phyloP scores from a whole-genome alignment of 1,140 invertebrate genomes.

The Popillia japonica region DNA sequence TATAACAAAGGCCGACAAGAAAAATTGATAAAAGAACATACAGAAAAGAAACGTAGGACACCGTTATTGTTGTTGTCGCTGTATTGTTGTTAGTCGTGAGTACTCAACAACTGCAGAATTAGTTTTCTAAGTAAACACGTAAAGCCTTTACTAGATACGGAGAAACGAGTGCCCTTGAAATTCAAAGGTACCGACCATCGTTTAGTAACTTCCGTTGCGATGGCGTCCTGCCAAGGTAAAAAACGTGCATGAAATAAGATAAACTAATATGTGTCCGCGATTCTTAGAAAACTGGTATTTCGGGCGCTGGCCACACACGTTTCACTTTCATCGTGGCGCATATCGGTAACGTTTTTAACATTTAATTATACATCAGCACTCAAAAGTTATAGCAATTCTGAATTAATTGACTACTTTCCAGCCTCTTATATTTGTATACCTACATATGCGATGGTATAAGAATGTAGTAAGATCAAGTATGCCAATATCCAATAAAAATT shows the following conservation, averaged over 20 bases:
- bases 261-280: constrained; percentile 31
- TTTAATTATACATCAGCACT: not conserved
- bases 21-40: not conserved
- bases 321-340: constrained; percentile 15
- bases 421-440: too few species aligned
- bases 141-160: constrained; percentile 8
- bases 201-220: constrained; percentile 26
- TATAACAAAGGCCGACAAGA: not conserved
- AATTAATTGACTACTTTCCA: too few species aligned
- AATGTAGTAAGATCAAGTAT: too few species aligned
- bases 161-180: constrained; percentile 24
- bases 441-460: too few species aligned
- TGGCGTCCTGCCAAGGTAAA: constrained; percentile 29
- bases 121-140: constrained; percentile 23
- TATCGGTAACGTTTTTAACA: not conserved
- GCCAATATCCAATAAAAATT: too few species aligned
- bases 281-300: constrained; percentile 35
- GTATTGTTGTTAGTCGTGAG: not conserved
- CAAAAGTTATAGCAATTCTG: not conserved
- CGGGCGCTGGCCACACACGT: constrained; percentile 24
- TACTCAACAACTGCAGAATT: constrained; percentile 22
- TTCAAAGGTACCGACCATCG: constrained; percentile 20
- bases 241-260: constrained; percentile 35
- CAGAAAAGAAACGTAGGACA: not conserved
- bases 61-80: not conserved